Base-by-base conservation (phyloP, 1,140 invertebrate genomes). In the Lepidurus couesii region DNA sequence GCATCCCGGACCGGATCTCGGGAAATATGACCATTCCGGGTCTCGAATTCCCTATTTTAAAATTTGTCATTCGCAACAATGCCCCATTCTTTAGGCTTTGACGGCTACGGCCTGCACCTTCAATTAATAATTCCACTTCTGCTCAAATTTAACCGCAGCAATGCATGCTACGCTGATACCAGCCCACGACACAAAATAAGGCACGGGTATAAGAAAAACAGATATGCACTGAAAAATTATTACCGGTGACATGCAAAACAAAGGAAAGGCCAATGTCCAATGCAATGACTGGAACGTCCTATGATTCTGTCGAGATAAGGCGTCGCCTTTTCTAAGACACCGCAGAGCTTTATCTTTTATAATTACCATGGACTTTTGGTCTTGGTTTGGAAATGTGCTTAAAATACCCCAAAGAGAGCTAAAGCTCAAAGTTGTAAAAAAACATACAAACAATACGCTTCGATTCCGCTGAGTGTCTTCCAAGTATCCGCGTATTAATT, bases 21-120 rank as follows among this genome's bases (percentile, higher is more conserved):
- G 53, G 53, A 65, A 65, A 65, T 65, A 65, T 21, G 53, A 65
- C 53, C n/a, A 65, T 65, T 65, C 53, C 53, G 53, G 53, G 53
- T 65, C 21, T n/a, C 8, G 13, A 65, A 65, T 65, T 65, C 4
- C 53, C 13, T 65, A 65, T 13, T 21, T 65, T 65, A 11, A 47
- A 1, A 21, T 65, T 13, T 7, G 7, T n/a, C 3, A 34, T 65
- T 65, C 4, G 21, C 21, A 65, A 65, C 53, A 65, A 16, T 65
- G 21, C 53, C 16, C 8, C 16, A 65, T n/a, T n/a, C 45, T 13
- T 7, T 65, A 21, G 53, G 53, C 53, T 21, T 65, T 65, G 53
- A 65, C n/a, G 9, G 53, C 53, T 21, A 65, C 53, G 53, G 53
- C 53, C 21, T 16, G 53, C 53, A n/a, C 53, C 53, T 65, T 65